Percentiles rank a stretch among this genome's conserved stretches.
phyloP scores from a whole-genome alignment of 2,797 vertebrate species.

The Chaenodraco wilsoni region DNA sequence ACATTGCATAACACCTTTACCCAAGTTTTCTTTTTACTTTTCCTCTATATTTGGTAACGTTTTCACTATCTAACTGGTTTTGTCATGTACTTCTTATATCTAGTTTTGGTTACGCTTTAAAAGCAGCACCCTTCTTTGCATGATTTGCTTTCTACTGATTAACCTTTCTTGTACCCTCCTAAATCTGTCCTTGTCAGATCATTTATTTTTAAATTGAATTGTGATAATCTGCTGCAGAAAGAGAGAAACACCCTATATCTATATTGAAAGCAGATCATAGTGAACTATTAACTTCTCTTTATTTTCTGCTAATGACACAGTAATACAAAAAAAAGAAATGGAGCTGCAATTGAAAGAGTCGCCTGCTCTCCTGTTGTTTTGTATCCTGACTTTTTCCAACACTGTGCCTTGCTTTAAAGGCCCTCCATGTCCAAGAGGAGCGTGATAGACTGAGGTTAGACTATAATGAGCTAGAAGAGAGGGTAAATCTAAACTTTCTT shows the following conservation, averaged over 20 bases:
- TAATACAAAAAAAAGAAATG: not conserved
- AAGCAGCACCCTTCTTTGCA: constrained; percentile 46
- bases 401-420: constrained; percentile 86
- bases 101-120: constrained; percentile 38
- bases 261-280: not conserved
- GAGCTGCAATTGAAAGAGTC: constrained; percentile 57
- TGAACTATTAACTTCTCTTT: not conserved
- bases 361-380: constrained; percentile 46
- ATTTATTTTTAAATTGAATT: not conserved
- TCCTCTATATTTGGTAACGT: not conserved
- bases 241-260: not conserved
- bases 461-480: constrained; percentile 91
- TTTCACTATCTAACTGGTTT: constrained; percentile 1
- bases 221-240: not conserved
- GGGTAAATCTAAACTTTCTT: constrained; percentile 86
- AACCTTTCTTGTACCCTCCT: not conserved
- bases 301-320: not conserved
- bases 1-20: not conserved
- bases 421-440: constrained; percentile 87
- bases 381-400: constrained; percentile 67
- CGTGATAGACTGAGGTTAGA: constrained; percentile 92
- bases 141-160: not conserved
- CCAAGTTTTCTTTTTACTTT: constrained; percentile 7
- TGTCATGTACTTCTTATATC: constrained; percentile 14
- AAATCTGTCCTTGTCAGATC: not conserved